Evolutionary conservation across 2,888 invertebrate species (phyloP), one percentile per base, ranked within the genome.

Genomic region (Gastrophysa polygoni): DNA sequence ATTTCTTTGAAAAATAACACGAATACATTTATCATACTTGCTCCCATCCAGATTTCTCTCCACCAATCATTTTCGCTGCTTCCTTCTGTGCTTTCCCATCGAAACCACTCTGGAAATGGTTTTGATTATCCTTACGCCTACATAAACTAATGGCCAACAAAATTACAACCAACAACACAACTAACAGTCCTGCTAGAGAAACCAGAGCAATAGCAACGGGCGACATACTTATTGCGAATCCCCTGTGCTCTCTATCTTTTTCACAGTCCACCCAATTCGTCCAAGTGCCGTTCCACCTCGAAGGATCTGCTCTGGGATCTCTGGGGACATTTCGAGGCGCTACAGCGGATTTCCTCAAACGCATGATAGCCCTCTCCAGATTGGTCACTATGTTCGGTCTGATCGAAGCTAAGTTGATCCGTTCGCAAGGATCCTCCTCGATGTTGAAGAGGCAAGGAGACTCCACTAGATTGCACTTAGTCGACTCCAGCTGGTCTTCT

Each of bases 211-310:
- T 71, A 0, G 77, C 72, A 24, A 80, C 63, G 2, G 78, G 76
- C 3, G 81, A 77, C 28, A 71, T 64, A 5, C 63, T 16, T 10
- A 18, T 34, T 1, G 28, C 14, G 4, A 10, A 11, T 2, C 77
- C 63, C 59, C 75, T 76, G 51, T 72, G 59, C 52, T 67, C 73
- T 3, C 66, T 54, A 4, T 76, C 72, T 55, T 85, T 83, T 64
- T 81, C 79, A 83, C 85, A 85, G 69, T 87, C 86, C 70, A 80
- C 77, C 88, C 88, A 88, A 68, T 81, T 83, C 1, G 82, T 82
- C 88, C 88, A 89, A 0, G 84, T 83, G 54, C 83, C 82, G 55
- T 85, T 83, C 81, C 85, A 86, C 5, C 79, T 69, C 0, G 71
- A 70, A 0, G 88, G 88, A 78, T 88, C 81, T 1, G 85, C 83